Conservation (phyloP, 2,888 invertebrate species). For the Brachynemurus nebulosus region DNA sequence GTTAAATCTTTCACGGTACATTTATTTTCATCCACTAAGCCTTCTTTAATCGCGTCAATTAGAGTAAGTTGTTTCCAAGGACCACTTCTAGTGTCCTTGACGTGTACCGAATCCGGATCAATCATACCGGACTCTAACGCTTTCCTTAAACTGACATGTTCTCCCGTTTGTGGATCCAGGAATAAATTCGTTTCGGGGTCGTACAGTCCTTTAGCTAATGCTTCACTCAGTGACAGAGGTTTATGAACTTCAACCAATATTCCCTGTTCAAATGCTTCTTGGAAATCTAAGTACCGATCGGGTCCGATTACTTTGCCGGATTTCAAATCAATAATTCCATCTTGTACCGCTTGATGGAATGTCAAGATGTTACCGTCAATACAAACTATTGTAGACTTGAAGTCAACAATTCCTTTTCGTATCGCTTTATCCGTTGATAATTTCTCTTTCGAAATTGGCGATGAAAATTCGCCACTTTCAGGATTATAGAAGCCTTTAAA, state of each 20-base stretch:
- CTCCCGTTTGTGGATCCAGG: slow-evolving; percentile 66
- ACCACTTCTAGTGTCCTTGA: slow-evolving; percentile 62
- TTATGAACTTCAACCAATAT: slow-evolving; percentile 66
- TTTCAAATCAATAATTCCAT: slow-evolving; percentile 60
- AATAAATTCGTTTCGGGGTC: slow-evolving; percentile 67
- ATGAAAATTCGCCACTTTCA: slow-evolving; percentile 65
- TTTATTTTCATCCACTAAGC: slow-evolving; percentile 57
- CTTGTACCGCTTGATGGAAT: slow-evolving; percentile 68
- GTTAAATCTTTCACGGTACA: slow-evolving; percentile 58
- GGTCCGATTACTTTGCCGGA: slow-evolving; percentile 52
- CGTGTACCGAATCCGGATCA: slow-evolving; percentile 70
- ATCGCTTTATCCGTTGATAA: slow-evolving; percentile 72
- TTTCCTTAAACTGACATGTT: slow-evolving; percentile 64
- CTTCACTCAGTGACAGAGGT: slow-evolving; percentile 69
- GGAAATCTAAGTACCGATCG: slow-evolving; percentile 48
- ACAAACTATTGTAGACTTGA: slow-evolving; percentile 72
- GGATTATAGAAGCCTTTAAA: slow-evolving; percentile 84
- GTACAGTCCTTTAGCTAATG: slow-evolving; percentile 66
- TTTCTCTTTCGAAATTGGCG: slow-evolving; percentile 65
- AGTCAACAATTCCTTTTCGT: slow-evolving; percentile 69
- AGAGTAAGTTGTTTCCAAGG: slow-evolving; percentile 64
- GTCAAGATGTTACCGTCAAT: slow-evolving; percentile 68
- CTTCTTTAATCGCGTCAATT: slow-evolving; percentile 61
- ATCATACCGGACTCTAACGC: slow-evolving; percentile 71
- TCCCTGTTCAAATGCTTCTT: slow-evolving; percentile 75